Evolutionary conservation across 2,113 vertebrate genomes (phyloP).

Genomic region (Barnardius zonarius): DNA sequence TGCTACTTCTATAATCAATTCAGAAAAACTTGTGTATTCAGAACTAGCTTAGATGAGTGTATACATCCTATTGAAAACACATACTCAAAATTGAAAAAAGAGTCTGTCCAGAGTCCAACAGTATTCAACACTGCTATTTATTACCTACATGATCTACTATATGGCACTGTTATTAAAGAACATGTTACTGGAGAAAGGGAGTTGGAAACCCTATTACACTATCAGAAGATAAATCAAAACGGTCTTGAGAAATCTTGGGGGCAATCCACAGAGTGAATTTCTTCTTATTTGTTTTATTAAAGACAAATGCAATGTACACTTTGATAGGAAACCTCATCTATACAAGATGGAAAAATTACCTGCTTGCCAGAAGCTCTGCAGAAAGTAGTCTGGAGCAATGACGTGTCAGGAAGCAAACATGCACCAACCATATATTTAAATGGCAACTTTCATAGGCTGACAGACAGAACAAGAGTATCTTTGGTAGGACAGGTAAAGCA

Average conservation of each 20-base stretch:
- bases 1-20: background rate
- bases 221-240: background rate
- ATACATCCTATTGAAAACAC: background rate
- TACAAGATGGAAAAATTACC: background rate
- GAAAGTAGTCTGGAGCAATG: background rate
- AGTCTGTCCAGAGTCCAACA: background rate
- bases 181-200: background rate
- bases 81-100: background rate
- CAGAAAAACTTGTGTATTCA: background rate
- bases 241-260: background rate
- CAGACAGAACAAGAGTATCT: background rate
- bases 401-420: background rate
- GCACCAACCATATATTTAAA: background rate
- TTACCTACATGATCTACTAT: background rate
- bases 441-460: background rate
- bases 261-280: background rate
- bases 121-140: background rate
- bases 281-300: background rate
- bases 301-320: background rate
- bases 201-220: background rate
- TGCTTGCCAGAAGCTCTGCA: background rate
- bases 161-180: background rate
- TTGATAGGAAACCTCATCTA: background rate
- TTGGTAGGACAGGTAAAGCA: background rate
- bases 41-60: background rate